Conservation (phyloP, 1,140 invertebrate genomes). For the Drosophila asahinai region DNA sequence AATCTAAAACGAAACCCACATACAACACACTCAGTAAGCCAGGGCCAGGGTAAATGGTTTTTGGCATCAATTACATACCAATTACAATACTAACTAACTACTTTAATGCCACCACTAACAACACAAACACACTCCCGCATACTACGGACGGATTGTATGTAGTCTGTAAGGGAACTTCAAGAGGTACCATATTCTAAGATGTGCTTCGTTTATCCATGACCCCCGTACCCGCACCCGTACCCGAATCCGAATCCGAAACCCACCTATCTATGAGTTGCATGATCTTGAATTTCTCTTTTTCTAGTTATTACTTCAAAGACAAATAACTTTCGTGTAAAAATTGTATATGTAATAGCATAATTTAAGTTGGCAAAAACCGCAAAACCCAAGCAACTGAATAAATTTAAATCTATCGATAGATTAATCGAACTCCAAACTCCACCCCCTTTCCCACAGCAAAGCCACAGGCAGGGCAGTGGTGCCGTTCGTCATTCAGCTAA, state of each 20-base stretch:
- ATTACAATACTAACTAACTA: slow-evolving; percentile 68
- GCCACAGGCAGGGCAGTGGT: slow-evolving; percentile 28
- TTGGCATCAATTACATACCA: slow-evolving; percentile 68
- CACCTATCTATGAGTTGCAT: slow-evolving; percentile 26
- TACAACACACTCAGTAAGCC: slow-evolving; percentile 51
- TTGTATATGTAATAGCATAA: slow-evolving; percentile 81
- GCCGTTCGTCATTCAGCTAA: slow-evolving; percentile 64
- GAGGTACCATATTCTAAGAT: slow-evolving; percentile 52
- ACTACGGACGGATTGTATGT: slow-evolving; percentile 58
- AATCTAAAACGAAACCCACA: slow-evolving; percentile 44
- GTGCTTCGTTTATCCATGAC: slow-evolving; percentile 51
- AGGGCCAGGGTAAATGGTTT: slow-evolving; percentile 30
- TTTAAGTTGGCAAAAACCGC: slow-evolving; percentile 66
- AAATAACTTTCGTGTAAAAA: slow-evolving; percentile 79
- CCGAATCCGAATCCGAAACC: neutral
- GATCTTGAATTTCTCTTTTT: slow-evolving; percentile 49
- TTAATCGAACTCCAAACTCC: slow-evolving; percentile 47
- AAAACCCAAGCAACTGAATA: slow-evolving; percentile 64
- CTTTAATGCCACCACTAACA: slow-evolving; percentile 51
- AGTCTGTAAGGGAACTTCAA: slow-evolving; percentile 62
- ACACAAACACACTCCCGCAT: slow-evolving; percentile 59
- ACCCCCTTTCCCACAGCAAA: slow-evolving; percentile 25
- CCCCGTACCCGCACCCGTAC: slow-evolving; percentile 2
- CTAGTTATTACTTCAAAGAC: slow-evolving; percentile 82
- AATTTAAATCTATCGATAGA: slow-evolving; percentile 59